Evolutionary conservation across 2,888 invertebrate genomes (phyloP), one percentile per base, ranked within the genome.

Genomic region (Prenolepis imparis): DNA sequence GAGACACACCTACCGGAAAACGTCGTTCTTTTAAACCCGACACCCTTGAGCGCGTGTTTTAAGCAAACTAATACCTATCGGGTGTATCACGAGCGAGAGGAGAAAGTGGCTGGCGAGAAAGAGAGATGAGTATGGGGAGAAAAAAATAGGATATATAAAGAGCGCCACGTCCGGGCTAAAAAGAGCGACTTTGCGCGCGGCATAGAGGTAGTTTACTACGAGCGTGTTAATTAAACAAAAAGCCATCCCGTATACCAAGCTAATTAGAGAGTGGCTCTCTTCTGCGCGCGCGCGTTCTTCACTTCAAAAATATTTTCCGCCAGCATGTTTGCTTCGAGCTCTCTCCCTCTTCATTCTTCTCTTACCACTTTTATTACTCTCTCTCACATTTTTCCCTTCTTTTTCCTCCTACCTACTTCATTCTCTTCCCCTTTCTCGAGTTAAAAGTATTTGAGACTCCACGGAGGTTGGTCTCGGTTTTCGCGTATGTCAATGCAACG

Each of bases 221-320:
- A 87, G 91, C 90, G 91, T 90, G 92, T 92, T 93, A 93, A 93
- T 93, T 92, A 93, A 92, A 93, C 92, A 92, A 93, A 92, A 93
- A 92, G 90, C 91, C 91, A 85, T 86, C 86, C 87, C 89, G 89
- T 90, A 90, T 87, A 91, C 90, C 89, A 87, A 91, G 91, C 90
- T 93, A 93, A 93, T 93, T 92, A 93, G 91, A 91, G 90, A 92
- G 90, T 90, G 86, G 87, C 85, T 86, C 90, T 89, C 86, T 88
- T 87, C 74, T 86, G 68, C 83, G 84, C 67, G 39, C 81, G 59
- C 84, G 82, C 82, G 82, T 87, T 86, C 86, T 84, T 86, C 86
- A 88, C 84, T 89, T 89, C 87, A 87, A 91, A 91, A 91, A 91
- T 90, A 91, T 91, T 91, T 91, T 84, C 82, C 86, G 83, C 74